Base-by-base conservation (phyloP, 2,797 vertebrate genomes). In the Anguilla obscura region DNA sequence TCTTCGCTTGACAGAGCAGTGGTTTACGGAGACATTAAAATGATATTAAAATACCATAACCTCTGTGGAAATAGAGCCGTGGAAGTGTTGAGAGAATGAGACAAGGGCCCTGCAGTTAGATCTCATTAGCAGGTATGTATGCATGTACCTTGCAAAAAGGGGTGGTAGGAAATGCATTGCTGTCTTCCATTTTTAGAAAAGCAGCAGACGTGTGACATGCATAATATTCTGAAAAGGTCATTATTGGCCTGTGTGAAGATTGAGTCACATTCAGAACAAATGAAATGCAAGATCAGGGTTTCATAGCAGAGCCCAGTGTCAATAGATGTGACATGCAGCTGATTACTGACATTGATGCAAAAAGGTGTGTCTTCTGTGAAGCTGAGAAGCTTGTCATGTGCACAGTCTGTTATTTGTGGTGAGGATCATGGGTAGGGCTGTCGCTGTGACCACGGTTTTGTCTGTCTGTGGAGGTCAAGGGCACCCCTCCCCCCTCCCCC, bases 401-500 rank as follows among this genome's bases (percentile, higher is more conserved):
- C 7, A n/a, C 33, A 48, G 80, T 0, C n/a, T 48, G 7, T 50
- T 27, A 48, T 83, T 50, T 83, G 40, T 52, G 24, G 7, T 24
- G 12, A 50, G 48, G 80, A 83, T 50, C 16, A 48, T 27, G 40
- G 52, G 48, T 60, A 60, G 30, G 24, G 56, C n/a, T 33, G 27
- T 16, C 3, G 54, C 84, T 2, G 50, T 56, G 16, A 33, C 83
- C 27, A 21, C 14, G 50, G 83, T 58, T 85, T 54, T 85, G 52
- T 36, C 56, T 10, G 12, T 45, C 33, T n/a, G 24, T 86, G 60
- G 66, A 76, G 63, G 63, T 71, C 86, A 86, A 86, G 66, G 85
- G 85, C 60, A 86, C 2, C 40, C 79, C 80, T 45, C 79, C 79
- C 79, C 2, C 2, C 16, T 24, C 33, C 36, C 21, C 36, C 16